phyloP scores from a whole-genome alignment of 2,888 invertebrate genomes.

The Ennomos fuscantarius region DNA sequence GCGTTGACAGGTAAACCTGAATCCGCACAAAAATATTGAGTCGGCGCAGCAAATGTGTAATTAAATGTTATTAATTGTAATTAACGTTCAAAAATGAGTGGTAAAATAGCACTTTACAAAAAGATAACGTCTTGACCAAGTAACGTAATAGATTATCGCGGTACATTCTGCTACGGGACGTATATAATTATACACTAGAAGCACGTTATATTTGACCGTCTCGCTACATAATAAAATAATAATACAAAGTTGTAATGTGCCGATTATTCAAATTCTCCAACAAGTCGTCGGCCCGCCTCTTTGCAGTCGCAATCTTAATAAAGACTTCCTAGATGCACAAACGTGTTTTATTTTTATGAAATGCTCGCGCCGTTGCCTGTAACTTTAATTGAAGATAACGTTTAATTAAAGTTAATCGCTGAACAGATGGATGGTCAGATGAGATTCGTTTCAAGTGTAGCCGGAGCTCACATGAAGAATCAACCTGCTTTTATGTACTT shows the following conservation, averaged over 20 bases:
- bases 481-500: conserved; percentile 27
- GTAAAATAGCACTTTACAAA: conserved; percentile 49
- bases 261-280: conserved; percentile 80
- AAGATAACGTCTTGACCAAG: conserved; percentile 52
- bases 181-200: conserved; percentile 60
- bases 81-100: conserved; percentile 44
- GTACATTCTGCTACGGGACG: conserved; percentile 48
- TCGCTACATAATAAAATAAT: conserved; percentile 57
- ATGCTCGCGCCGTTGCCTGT: conserved; percentile 60
- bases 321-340: conserved; percentile 81
- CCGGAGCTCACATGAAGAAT: conserved; percentile 24
- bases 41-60: conserved; percentile 32
- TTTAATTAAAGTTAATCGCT: conserved; percentile 78
- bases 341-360: conserved; percentile 74
- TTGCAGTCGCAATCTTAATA: conserved; percentile 82
- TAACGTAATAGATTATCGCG: conserved; percentile 55
- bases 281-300: conserved; percentile 76
- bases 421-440: conserved; percentile 61
- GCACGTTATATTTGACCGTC: conserved; percentile 59
- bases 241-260: conserved; percentile 68
- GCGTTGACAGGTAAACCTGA: conserved; percentile 36
- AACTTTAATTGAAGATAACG: conserved; percentile 76
- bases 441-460: conserved; percentile 52
- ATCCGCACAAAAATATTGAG: conserved; percentile 32
- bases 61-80: conserved; percentile 39